Evolutionary conservation across 2,888 invertebrate genomes (phyloP).

Genomic region (Lepidonotus clava): DNA sequence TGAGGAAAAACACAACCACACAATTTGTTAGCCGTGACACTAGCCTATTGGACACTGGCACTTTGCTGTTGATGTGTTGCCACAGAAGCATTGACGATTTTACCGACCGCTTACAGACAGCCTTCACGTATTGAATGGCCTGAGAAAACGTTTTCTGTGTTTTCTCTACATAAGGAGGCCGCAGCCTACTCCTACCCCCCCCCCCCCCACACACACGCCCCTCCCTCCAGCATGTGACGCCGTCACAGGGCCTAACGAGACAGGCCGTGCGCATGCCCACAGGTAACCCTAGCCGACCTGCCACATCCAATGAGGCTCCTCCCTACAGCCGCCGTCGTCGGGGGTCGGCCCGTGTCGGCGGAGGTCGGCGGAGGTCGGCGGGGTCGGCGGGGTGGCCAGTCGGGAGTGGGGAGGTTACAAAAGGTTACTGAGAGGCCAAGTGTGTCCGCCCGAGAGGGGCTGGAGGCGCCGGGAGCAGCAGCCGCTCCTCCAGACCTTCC

Average conservation of each 20-base stretch:
- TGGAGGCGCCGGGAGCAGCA: background rate
- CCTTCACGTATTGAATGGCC: background rate
- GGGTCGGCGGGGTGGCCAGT: background rate
- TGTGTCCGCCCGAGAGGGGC: too few species aligned
- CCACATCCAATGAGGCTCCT: constrained; percentile 15
- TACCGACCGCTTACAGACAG: background rate
- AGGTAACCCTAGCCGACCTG: constrained; percentile 24
- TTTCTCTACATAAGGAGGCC: background rate
- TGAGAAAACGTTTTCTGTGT: constrained; percentile 20
- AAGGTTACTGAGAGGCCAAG: too few species aligned
- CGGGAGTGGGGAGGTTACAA: constrained; percentile 1
- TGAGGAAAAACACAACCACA: too few species aligned
- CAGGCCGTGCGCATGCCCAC: background rate
- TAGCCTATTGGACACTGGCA: too few species aligned
- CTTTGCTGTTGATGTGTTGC: too few species aligned
- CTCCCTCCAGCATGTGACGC: background rate
- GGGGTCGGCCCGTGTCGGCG: too few species aligned
- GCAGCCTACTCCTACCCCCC: background rate
- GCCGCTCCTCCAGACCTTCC: background rate
- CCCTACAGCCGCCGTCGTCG: background rate
- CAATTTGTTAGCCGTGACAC: too few species aligned
- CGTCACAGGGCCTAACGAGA: constrained; percentile 24
- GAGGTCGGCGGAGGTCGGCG: background rate
- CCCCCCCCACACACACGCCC: background rate
- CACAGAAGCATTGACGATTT: background rate